A percentile compares a stretch with the other conserved stretches of the same genome.
phyloP scores from a whole-genome alignment of 1,140 invertebrate genomes.

The Metaphire vulgaris region DNA sequence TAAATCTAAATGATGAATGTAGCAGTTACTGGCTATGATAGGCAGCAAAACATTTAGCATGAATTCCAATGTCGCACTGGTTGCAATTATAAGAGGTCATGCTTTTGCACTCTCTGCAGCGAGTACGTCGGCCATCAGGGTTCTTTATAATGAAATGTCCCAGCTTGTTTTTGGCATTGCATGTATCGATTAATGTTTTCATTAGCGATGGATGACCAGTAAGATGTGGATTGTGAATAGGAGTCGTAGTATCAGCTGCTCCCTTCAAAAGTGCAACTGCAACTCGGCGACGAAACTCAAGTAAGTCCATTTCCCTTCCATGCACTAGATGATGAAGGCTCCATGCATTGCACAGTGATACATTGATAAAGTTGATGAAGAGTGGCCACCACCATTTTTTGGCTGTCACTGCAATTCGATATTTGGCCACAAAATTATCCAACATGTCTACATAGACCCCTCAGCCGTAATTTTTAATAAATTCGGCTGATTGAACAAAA shows the following conservation, averaged over 20 bases:
- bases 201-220: background rate
- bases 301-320: background rate
- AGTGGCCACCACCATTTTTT: constrained; percentile 15
- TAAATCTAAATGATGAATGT: too few species aligned
- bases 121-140: background rate
- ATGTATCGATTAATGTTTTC: background rate
- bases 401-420: background rate
- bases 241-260: background rate
- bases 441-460: too few species aligned
- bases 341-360: background rate
- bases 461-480: too few species aligned
- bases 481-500: too few species aligned
- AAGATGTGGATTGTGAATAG: background rate
- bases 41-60: background rate
- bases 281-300: constrained; percentile 2
- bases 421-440: background rate
- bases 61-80: background rate
- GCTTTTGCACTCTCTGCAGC: background rate
- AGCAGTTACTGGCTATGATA: too few species aligned
- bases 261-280: background rate
- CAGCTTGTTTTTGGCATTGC: background rate
- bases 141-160: background rate
- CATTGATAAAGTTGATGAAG: background rate
- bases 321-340: background rate
- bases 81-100: background rate